A percentile compares a stretch with the other conserved stretches of the same genome.
phyloP scores from a whole-genome alignment of 2,113 vertebrate species.

The Struthidea cinerea region DNA sequence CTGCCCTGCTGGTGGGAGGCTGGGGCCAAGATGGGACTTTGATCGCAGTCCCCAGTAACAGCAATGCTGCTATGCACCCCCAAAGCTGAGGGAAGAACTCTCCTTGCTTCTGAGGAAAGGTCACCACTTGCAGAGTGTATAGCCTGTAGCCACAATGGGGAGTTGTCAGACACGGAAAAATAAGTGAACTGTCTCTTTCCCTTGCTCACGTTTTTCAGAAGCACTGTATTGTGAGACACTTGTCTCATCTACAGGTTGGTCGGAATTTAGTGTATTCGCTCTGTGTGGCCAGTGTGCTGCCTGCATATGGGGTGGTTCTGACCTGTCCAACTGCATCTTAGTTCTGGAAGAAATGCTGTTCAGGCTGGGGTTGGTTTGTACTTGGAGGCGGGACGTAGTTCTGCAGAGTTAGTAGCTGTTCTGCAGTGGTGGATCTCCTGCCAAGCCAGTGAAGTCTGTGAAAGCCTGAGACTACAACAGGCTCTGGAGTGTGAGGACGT shows the following conservation, averaged over 20 bases:
- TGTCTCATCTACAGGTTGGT: neutral
- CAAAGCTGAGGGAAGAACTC: neutral
- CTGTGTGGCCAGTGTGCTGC: neutral
- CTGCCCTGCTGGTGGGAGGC: neutral
- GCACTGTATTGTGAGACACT: neutral
- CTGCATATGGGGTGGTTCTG: neutral
- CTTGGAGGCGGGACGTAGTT: fast-evolving
- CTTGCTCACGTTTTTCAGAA: neutral
- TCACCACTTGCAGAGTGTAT: neutral
- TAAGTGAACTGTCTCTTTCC: neutral
- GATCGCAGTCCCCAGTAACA: neutral
- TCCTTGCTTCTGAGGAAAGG: neutral
- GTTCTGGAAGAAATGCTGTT: neutral
- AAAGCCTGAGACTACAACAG: neutral
- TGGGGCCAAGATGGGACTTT: neutral
- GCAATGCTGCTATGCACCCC: neutral
- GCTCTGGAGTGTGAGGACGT: neutral
- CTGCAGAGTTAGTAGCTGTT: neutral
- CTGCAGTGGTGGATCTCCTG: neutral
- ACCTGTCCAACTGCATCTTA: neutral
- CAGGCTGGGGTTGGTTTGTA: neutral
- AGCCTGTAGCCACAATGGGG: neutral
- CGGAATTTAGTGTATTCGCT: neutral
- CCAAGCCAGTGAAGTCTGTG: neutral
- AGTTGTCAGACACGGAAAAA: neutral